Evolutionary conservation across 1,140 invertebrate genomes (phyloP).

Genomic region (Drosophila nasuta): DNA sequence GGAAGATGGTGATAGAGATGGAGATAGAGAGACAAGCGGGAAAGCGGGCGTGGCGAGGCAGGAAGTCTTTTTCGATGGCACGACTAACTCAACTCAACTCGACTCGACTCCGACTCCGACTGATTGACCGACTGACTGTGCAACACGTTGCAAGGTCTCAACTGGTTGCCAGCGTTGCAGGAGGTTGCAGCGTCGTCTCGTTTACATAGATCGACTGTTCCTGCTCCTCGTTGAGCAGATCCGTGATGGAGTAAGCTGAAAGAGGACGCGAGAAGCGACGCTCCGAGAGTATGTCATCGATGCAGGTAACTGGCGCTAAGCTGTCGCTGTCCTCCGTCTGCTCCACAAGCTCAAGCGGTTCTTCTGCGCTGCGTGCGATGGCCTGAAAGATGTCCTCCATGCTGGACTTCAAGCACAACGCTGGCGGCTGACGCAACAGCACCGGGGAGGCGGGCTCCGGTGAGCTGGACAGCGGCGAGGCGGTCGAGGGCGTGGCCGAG

Average conservation of each 20-base stretch:
- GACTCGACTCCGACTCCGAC: background rate
- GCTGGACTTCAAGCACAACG: constrained; percentile 74
- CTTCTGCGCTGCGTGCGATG: constrained; percentile 75
- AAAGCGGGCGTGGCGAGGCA: background rate
- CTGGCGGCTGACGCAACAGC: constrained; percentile 54
- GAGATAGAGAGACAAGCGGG: background rate
- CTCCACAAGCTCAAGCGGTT: constrained; percentile 53
- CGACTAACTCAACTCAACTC: constrained; percentile 36
- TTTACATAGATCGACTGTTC: constrained; percentile 62
- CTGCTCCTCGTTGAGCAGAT: constrained; percentile 77
- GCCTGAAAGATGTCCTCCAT: constrained; percentile 80
- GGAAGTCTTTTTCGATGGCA: constrained; percentile 33
- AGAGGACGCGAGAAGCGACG: constrained; percentile 69
- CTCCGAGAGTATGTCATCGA: constrained; percentile 80
- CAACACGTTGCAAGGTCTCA: constrained; percentile 36
- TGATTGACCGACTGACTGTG: constrained; percentile 21
- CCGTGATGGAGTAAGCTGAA: constrained; percentile 81
- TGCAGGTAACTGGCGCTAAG: constrained; percentile 73
- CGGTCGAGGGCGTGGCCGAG: constrained; percentile 77
- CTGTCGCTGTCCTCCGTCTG: constrained; percentile 48
- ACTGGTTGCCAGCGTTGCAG: constrained; percentile 42
- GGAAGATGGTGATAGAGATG: background rate
- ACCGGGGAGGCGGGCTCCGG: constrained; percentile 63
- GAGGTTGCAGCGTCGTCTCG: constrained; percentile 50
- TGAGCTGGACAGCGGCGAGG: constrained; percentile 69